phyloP scores from a whole-genome alignment of 1,140 invertebrate species.

The Drosophila athabasca region DNA sequence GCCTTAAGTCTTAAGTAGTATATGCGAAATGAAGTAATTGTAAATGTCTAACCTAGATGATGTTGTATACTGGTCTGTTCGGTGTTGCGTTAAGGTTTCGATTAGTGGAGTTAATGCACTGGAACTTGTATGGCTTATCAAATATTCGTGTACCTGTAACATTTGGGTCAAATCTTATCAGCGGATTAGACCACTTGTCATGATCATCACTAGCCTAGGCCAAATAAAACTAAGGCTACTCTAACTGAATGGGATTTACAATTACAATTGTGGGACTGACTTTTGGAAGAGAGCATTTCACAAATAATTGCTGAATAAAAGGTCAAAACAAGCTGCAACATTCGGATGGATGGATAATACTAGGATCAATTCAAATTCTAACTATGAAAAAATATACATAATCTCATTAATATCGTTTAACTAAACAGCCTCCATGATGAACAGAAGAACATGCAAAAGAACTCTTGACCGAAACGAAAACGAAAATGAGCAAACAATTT shows the following conservation, averaged over 20 bases:
- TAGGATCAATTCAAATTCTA: slow-evolving; percentile 38
- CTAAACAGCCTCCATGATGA: slow-evolving; percentile 50
- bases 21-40: slow-evolving; percentile 11
- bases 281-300: slow-evolving; percentile 50
- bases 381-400: slow-evolving; percentile 49
- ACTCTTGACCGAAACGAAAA: slow-evolving; percentile 25
- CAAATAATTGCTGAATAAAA: slow-evolving; percentile 23
- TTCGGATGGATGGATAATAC: slow-evolving; percentile 4
- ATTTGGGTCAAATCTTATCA: slow-evolving; percentile 18
- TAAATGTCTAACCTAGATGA: slow-evolving; percentile 1
- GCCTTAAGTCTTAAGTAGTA: slow-evolving; percentile 1
- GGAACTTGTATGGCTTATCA: slow-evolving; percentile 27
- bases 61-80: slow-evolving; percentile 8
- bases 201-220: slow-evolving; percentile 29
- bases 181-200: slow-evolving; percentile 36
- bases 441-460: slow-evolving; percentile 34
- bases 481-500: not conserved
- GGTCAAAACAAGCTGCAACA: slow-evolving; percentile 16
- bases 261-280: slow-evolving; percentile 4
- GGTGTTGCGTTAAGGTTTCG: not conserved
- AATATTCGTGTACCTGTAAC: slow-evolving; percentile 15
- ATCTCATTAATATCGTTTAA: slow-evolving; percentile 57
- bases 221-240: slow-evolving; percentile 19
- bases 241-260: too few relatives aligned
- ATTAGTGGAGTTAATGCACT: slow-evolving; percentile 25